Base-by-base conservation (phyloP, 2,888 invertebrate genomes). In the Amphipoea oculea region DNA sequence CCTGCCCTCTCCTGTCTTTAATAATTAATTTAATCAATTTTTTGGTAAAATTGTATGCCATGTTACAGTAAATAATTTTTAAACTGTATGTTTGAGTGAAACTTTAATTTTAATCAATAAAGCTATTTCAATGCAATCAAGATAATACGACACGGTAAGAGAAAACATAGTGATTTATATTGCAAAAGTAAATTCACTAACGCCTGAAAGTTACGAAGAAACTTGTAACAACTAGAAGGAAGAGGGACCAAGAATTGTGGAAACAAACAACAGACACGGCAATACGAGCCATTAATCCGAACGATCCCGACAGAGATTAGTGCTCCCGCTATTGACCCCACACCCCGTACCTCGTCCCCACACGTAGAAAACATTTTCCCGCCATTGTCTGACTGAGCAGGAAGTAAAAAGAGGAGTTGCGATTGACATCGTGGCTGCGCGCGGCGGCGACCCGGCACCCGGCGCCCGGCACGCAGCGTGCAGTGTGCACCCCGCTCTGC, bases 221-320 rank as follows among this genome's bases (percentile, higher is more conserved):
- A 94, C 93, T 95, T 92, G 89, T 92, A 94, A 94, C 93, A 93
- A 94, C 90, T 90, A 92, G 90, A 93, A 91, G 93, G 92, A 94
- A 92, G 91, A 93, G 92, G 93, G 93, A 93, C 91, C 90, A 92
- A 94, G 92, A 95, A 94, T 92, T 94, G 91, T 88, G 91, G 93
- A 91, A 94, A 94, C 95, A 95, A 96, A 95, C 95, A 96, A 95
- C 95, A 94, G 94, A 94, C 94, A 95, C 92, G 94, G 95, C 95
- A 96, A 95, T 95, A 94, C 95, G 95, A 95, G 93, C 95, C 95
- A 96, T 96, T 96, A 96, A 96, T 96, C 95, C 94, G 92, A 94
- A 94, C 95, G 94, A 96, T 95, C 94, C 94, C 94, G 94, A 92
- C 95, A 94, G 94, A 96, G 96, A 96, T 96, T 96, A 96, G 94